These are phyloP conservation scores for Orbicella faveolata DNA, from an alignment of 64 coral and sea anemone genomes.

Conservation along the genomic window DNA sequence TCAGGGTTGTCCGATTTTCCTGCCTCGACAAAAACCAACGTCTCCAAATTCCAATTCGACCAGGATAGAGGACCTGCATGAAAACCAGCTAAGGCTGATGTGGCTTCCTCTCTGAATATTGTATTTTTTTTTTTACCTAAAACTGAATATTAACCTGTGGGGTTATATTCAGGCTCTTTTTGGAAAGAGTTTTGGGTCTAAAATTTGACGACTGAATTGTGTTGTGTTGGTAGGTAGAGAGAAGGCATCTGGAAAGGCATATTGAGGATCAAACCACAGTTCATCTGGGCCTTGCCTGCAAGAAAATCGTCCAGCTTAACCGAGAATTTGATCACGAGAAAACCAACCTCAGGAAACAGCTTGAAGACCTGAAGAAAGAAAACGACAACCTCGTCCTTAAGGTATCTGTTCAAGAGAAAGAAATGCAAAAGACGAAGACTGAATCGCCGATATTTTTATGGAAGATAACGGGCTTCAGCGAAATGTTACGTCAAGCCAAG, in stretches of 20 bases:
- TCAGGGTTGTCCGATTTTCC: too few species aligned
- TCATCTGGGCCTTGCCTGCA: slow-evolving; percentile 24
- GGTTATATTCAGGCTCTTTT: too few species aligned
- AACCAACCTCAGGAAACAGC: slow-evolving; percentile 16
- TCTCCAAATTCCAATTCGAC: too few species aligned
- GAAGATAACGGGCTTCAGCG: slow-evolving; percentile 27
- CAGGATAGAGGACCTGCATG: too few species aligned
- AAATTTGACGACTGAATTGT: too few species aligned
- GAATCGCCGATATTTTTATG: slow-evolving; percentile 9
- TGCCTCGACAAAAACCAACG: too few species aligned
- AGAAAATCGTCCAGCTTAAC: neutral
- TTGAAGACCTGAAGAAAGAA: slow-evolving; percentile 31
- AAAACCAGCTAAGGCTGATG: too few species aligned
- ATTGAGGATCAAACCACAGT: neutral
- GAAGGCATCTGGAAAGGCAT: slow-evolving; percentile 6
- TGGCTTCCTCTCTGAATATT: too few species aligned
- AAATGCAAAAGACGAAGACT: neutral
- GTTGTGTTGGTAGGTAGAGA: slow-evolving; percentile 12
- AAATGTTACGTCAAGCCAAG: slow-evolving; percentile 24
- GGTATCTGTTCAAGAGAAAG: slow-evolving; percentile 8
- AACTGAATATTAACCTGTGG: too few species aligned
- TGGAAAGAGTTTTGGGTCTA: too few species aligned
- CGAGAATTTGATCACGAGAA: slow-evolving; percentile 13
- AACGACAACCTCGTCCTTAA: slow-evolving; percentile 24
- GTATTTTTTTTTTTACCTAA: too few species aligned